These are phyloP conservation scores for Oreochromis aureus DNA, from an alignment of 2,113 vertebrate species.

Conservation along the genomic window DNA sequence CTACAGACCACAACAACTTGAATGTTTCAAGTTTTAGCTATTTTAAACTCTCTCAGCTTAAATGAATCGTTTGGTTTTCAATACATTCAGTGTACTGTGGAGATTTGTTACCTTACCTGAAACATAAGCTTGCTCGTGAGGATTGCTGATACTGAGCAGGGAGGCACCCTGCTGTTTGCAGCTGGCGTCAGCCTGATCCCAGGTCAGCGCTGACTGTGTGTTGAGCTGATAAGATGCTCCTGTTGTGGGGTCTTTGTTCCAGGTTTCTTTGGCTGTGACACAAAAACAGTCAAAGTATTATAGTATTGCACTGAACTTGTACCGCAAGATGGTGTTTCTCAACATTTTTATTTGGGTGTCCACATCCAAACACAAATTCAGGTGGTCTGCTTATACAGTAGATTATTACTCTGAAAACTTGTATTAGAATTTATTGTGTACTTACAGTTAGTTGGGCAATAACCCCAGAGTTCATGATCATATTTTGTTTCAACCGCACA, in stretches of 20 bases:
- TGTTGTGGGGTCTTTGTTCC: constrained; percentile 77
- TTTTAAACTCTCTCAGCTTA: not conserved
- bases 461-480: constrained; percentile 72
- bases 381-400: not conserved
- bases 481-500: constrained; percentile 79
- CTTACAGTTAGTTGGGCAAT: constrained; percentile 82
- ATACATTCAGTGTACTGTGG: not conserved
- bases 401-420: not conserved
- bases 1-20: not conserved
- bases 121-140: constrained; percentile 81
- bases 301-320: rapidly evolving
- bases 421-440: not conserved
- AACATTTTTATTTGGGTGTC: not conserved
- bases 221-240: constrained; percentile 82
- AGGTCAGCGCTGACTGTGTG: constrained; percentile 74
- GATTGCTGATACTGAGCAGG: constrained; percentile 79
- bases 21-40: not conserved
- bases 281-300: not conserved
- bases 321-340: rapidly evolving
- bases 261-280: constrained; percentile 53
- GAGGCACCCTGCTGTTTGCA: constrained; percentile 82
- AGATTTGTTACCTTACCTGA: constrained; percentile 66
- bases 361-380: too few species aligned
- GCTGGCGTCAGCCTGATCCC: constrained; percentile 85
- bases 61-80: rapidly evolving